Base-by-base conservation (phyloP, 2,113 vertebrate species). In the Cricetomys ansorgei region DNA sequence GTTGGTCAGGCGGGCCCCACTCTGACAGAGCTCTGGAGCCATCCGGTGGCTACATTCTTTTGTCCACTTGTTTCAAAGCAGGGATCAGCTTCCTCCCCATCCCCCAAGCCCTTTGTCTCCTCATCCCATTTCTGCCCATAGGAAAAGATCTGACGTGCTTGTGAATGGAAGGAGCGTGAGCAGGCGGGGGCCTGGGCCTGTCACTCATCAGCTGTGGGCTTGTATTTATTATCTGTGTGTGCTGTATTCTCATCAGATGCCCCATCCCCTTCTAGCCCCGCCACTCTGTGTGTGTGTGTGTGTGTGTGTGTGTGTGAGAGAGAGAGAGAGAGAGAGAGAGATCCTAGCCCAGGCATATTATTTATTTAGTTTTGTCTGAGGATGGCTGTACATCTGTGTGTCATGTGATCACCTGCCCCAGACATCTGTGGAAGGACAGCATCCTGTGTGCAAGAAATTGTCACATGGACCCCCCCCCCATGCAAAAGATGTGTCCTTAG, bases 351-450 rank as follows among this genome's bases (percentile, higher is more conserved):
- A 21, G 87, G 96, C 79, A 95, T 62, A 69, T 84, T 0, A 0
- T 94, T 97, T 96, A 95, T 97, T 98, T 97, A 83, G 96, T 94
- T 50, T 79, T 79, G 21, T 86, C 45, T 0, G 96, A 85, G 76
- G 86, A 93, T 89, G 90, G 29, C 92, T 94, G 84, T 73, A 29
- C 0, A 0, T 84, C 67, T 37, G 23, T 75, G 95, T 94, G 3
- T 0, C 96, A 89, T 69, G 3, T 96, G 96, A 96, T 94, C 29
- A 4, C 96, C 94, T 95, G 95, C 97, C 94, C 93, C 96, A 97
- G 97, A 94, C 95, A 94, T 96, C 96, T 97, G 97, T 96, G 97
- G 92, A 98, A 98, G 92, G 97, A 97, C 94, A 25, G 79, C 96
- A 94, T 97, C 97, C 84, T 96, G 94, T 94, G 72, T 85, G 97